A percentile compares a stretch with the other conserved stretches of the same genome.
Evolutionary conservation across 2,888 invertebrate species (phyloP).

Genomic region (Ceriagrion tenellum): DNA sequence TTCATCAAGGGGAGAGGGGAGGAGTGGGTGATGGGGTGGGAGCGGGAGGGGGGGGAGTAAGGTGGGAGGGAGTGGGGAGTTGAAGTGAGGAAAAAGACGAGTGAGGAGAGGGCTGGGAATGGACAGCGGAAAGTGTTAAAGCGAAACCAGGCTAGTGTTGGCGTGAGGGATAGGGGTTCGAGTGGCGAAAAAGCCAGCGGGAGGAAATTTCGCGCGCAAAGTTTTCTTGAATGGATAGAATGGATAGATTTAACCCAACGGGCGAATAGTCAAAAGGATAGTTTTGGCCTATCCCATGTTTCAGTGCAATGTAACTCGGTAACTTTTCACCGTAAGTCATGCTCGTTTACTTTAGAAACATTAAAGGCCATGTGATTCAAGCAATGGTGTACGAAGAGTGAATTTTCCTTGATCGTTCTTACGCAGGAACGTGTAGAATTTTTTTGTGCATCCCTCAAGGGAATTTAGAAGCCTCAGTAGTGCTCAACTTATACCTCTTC

Average conservation of each 20-base stretch:
- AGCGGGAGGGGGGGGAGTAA: background rate
- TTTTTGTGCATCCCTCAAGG: too few relatives aligned
- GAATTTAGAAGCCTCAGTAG: too few relatives aligned
- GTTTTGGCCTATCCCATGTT: too few relatives aligned
- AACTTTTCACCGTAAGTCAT: too few relatives aligned
- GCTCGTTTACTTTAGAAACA: too few relatives aligned
- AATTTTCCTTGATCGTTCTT: too few relatives aligned
- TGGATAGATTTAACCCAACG: background rate
- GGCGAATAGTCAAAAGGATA: background rate
- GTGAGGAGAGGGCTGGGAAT: background rate
- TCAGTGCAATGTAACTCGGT: too few relatives aligned
- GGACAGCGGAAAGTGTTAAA: background rate
- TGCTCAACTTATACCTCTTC: too few relatives aligned
- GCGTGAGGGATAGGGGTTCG: conserved; percentile 10
- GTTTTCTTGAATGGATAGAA: background rate
- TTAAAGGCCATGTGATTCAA: too few relatives aligned
- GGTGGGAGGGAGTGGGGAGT: too few relatives aligned
- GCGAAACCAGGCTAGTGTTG: background rate
- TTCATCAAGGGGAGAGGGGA: conserved; percentile 38
- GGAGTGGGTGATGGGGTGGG: background rate
- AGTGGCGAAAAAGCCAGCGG: background rate
- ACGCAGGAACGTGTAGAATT: too few relatives aligned
- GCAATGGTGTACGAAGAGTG: too few relatives aligned
- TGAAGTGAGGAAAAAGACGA: background rate
- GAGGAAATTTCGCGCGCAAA: background rate